Conservation (phyloP, 30 jellyfish, hydroid and myxozoan species). For the Chrysaora quinquecirrha region DNA sequence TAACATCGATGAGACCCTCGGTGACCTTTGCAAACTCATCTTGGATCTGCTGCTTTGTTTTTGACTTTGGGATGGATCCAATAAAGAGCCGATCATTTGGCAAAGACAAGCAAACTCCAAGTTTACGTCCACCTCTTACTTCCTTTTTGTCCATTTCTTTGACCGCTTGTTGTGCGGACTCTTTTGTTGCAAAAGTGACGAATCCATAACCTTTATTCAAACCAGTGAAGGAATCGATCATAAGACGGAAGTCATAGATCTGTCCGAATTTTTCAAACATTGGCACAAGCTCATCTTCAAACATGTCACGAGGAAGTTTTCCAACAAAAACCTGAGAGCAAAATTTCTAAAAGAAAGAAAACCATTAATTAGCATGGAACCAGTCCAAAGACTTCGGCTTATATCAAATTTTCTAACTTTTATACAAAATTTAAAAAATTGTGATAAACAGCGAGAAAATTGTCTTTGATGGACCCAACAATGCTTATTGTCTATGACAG, state of each 20-base stretch:
- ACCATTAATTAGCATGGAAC: not conserved
- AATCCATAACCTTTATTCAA: constrained; percentile 98
- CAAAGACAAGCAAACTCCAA: constrained; percentile 95
- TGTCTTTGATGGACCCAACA: too few species aligned
- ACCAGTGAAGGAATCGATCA: constrained; percentile 96
- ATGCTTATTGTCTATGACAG: too few species aligned
- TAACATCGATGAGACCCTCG: constrained; percentile 94
- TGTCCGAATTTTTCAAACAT: constrained; percentile 94
- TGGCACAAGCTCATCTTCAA: constrained; percentile 99
- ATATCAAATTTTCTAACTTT: too few species aligned
- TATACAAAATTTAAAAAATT: too few species aligned
- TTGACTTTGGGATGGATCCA: constrained; percentile 97
- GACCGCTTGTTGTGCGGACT: constrained; percentile 89
- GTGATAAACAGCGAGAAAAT: too few species aligned
- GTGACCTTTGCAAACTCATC: constrained; percentile 92
- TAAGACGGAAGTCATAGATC: constrained; percentile 94
- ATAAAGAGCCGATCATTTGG: constrained; percentile 97
- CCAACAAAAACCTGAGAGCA: constrained; percentile 98
- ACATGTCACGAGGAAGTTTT: constrained; percentile 96
- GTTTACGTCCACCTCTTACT: constrained; percentile 91
- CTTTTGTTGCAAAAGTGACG: constrained; percentile 88
- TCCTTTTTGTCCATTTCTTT: constrained; percentile 89
- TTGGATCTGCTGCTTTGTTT: constrained; percentile 89
- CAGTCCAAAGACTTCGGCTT: not conserved
- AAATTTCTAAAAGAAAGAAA: constrained; percentile 68